A percentile compares a stretch with the other conserved stretches of the same genome.
phyloP scores from a whole-genome alignment of 2,797 vertebrate genomes.

The Oceanodroma leucorhoa region DNA sequence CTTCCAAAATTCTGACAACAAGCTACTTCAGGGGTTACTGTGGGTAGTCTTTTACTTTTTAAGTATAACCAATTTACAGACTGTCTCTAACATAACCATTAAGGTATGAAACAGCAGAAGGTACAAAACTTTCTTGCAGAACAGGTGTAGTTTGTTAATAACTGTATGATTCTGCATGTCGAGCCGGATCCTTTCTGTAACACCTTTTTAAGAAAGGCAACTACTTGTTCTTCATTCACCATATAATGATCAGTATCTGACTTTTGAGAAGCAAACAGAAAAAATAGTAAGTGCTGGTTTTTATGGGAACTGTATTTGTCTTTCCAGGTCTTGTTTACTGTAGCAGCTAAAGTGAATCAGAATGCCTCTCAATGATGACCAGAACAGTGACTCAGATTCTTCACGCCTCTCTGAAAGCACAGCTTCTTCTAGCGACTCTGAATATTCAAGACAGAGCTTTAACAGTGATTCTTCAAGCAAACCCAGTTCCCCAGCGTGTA shows the following conservation, averaged over 20 bases:
- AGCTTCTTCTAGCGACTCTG: constrained; percentile 83
- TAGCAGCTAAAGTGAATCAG: constrained; percentile 55
- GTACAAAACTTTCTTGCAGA: not conserved
- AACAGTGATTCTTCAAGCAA: constrained; percentile 91
- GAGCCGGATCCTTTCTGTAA: not conserved
- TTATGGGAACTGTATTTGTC: not conserved
- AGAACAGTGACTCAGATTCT: constrained; percentile 84
- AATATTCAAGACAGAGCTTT: constrained; percentile 88
- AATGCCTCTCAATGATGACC: constrained; percentile 90
- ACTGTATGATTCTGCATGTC: not conserved
- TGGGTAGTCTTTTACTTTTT: not conserved
- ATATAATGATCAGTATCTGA: not conserved
- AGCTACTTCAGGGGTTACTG: not conserved
- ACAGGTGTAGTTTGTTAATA: not conserved
- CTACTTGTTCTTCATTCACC: not conserved
- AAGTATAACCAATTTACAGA: not conserved
- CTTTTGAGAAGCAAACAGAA: not conserved
- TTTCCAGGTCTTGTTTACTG: constrained; percentile 46
- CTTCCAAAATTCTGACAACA: not conserved
- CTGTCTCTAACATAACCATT: not conserved
- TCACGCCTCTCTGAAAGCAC: constrained; percentile 83
- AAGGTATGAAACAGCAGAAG: not conserved
- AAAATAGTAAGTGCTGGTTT: not conserved
- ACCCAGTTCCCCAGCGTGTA: constrained; percentile 88
- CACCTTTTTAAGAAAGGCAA: not conserved